Conservation (phyloP, 2,888 invertebrate species). For the Hanleya hanleyi region DNA sequence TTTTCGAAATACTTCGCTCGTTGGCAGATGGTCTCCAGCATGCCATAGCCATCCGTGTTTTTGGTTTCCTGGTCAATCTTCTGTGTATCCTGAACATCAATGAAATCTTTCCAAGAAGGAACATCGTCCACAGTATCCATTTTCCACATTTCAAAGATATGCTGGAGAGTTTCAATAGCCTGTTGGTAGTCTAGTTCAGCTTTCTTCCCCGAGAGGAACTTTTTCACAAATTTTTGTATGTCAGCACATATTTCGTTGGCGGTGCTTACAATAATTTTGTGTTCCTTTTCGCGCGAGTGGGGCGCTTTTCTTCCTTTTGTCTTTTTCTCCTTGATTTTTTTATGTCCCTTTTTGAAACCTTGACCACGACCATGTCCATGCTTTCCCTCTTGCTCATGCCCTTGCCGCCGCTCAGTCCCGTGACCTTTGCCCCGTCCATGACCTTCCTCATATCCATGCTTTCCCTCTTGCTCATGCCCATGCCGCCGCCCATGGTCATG, state of each 20-base stretch:
- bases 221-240: slow-evolving; percentile 48
- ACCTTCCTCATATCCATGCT: too few species aligned
- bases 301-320: slow-evolving; percentile 33
- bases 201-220: slow-evolving; percentile 39
- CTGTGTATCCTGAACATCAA: slow-evolving; percentile 38
- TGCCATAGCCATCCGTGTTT: slow-evolving; percentile 34
- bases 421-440: too few species aligned
- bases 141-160: slow-evolving; percentile 40
- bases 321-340: background rate
- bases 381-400: too few species aligned
- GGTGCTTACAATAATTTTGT: slow-evolving; percentile 45
- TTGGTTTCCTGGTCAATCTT: slow-evolving; percentile 34
- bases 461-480: too few species aligned
- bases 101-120: slow-evolving; percentile 50
- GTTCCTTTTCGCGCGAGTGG: slow-evolving; percentile 49
- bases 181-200: slow-evolving; percentile 35
- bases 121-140: slow-evolving; percentile 32
- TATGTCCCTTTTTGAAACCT: background rate
- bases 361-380: too few species aligned
- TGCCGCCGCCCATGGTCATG: too few species aligned
- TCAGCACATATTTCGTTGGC: slow-evolving; percentile 47
- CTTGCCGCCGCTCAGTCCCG: too few species aligned
- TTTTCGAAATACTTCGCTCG: slow-evolving; percentile 50
- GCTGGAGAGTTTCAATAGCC: slow-evolving; percentile 39
- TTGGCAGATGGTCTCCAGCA: slow-evolving; percentile 47